phyloP scores from a whole-genome alignment of 2,113 vertebrate species.

The Stegostoma tigrinum region DNA sequence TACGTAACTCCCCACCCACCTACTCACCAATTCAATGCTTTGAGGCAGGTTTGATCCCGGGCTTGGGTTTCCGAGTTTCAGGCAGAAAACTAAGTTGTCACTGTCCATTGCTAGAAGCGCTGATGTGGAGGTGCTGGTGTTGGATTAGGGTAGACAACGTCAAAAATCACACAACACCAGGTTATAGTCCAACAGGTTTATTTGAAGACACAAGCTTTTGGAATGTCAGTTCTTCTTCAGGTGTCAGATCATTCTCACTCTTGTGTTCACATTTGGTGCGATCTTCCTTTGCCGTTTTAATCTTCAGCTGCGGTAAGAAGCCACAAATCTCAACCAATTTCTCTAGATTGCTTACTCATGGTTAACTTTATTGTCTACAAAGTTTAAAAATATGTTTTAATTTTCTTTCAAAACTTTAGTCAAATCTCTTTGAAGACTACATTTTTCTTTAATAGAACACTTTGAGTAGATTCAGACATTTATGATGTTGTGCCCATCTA shows the following conservation, averaged over 20 bases:
- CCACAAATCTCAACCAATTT: not conserved
- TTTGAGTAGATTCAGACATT: not conserved
- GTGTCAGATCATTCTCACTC: not conserved
- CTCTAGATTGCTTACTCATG: not conserved
- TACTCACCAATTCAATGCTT: not conserved
- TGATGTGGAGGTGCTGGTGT: too few species aligned
- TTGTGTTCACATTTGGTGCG: not conserved
- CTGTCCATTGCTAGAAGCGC: not conserved
- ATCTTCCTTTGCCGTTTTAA: not conserved
- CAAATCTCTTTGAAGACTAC: not conserved
- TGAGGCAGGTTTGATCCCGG: not conserved
- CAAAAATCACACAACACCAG: too few species aligned
- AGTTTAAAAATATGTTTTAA: not conserved
- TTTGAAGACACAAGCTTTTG: too few species aligned
- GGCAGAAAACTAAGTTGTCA: not conserved
- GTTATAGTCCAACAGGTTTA: too few species aligned
- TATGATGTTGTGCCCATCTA: not conserved
- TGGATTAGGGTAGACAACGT: too few species aligned
- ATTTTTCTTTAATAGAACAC: not conserved
- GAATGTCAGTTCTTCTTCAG: too few species aligned
- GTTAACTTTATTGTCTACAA: not conserved
- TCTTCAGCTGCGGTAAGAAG: not conserved
- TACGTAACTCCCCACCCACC: not conserved
- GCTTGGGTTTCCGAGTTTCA: not conserved
- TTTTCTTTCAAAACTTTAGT: not conserved